These are phyloP conservation scores for Seriola dumerili DNA, from an alignment of 2,113 vertebrate genomes.

Conservation along the genomic window DNA sequence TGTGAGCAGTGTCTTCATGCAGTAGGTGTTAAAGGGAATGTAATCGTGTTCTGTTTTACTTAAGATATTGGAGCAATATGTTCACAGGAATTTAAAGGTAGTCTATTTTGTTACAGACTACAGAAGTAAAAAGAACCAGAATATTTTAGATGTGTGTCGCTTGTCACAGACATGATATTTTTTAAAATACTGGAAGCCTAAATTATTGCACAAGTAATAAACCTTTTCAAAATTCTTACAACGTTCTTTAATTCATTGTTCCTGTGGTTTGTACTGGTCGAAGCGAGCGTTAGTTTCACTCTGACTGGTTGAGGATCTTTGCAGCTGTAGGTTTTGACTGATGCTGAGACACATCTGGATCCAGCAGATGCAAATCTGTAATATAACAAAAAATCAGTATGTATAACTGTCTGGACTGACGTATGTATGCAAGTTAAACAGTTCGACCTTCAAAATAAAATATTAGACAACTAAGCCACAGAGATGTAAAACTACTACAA, in stretches of 20 bases:
- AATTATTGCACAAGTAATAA: slow-evolving; percentile 75
- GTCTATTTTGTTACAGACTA: slow-evolving; percentile 58
- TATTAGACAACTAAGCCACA: too few species aligned
- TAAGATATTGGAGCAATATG: slow-evolving; percentile 63
- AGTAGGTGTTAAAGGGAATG: slow-evolving; percentile 58
- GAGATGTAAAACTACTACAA: too few species aligned
- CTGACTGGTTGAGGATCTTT: not conserved
- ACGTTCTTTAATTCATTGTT: slow-evolving; percentile 20
- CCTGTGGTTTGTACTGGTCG: not conserved
- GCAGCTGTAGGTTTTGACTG: not conserved
- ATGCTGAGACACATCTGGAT: not conserved
- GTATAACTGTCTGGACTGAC: too few species aligned
- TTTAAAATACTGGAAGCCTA: slow-evolving; percentile 68
- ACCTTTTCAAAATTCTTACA: slow-evolving; percentile 68
- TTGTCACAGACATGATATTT: slow-evolving; percentile 71
- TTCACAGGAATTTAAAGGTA: slow-evolving; percentile 37
- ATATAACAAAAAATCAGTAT: too few species aligned
- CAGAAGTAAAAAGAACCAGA: slow-evolving; percentile 29
- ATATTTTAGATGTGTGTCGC: slow-evolving; percentile 67
- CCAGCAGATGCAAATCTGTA: too few species aligned
- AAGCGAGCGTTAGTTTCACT: not conserved
- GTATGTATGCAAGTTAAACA: too few species aligned
- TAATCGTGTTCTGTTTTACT: slow-evolving; percentile 50
- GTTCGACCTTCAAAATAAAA: not conserved
- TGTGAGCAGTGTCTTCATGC: slow-evolving; percentile 29